Evolutionary conservation across 2,888 invertebrate species (phyloP), one percentile per base, ranked within the genome.

Genomic region (Pardosa pseudoannulata): DNA sequence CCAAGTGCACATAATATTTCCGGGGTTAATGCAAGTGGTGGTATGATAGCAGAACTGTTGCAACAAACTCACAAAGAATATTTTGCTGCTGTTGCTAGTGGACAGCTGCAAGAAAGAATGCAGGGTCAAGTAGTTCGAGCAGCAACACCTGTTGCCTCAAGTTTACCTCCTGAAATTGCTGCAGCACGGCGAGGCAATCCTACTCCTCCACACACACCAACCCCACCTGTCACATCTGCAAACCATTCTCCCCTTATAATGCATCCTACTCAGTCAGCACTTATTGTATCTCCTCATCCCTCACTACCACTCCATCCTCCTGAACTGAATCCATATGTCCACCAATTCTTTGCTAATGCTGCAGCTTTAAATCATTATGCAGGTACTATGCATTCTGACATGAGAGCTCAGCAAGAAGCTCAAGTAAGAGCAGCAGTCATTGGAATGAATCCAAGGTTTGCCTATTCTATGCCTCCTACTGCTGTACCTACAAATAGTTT

Each of bases 21-120:
- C 1, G 27, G 64, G 23, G 9, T 83, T 7, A 64, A 46, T 36
- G 46, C 41, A n/a, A 79, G 87, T 64, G 88, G 89, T n/a, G 89
- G 89, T 27, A 88, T 89, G 19, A 90, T 90, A 50, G 89, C 89
- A 32, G 90, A 90, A 65, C 50, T 87, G n/a, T 68, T 88, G 23
- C 89, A 89, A 39, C 78, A 88, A 28, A 83, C 88, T 36, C 89
- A 89, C n/a, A 89, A 90, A 65, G 89, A 90, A 11, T 89, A 89
- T 32, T 62, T 89, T 50, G 80, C 82, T 19, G 64, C 86, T 41
- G 31, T 68, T 71, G 68, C 75, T 56, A 46, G 67, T 67, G 75
- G 64, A 31, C 88, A 76, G 28, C 36, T 76, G 28, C 73, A 80
- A 65, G 88, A 88, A 0, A 67, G 86, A 19, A 79, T 78, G 23